Base-by-base conservation (phyloP, 2,888 invertebrate species). In the Tenthredo mesomela region DNA sequence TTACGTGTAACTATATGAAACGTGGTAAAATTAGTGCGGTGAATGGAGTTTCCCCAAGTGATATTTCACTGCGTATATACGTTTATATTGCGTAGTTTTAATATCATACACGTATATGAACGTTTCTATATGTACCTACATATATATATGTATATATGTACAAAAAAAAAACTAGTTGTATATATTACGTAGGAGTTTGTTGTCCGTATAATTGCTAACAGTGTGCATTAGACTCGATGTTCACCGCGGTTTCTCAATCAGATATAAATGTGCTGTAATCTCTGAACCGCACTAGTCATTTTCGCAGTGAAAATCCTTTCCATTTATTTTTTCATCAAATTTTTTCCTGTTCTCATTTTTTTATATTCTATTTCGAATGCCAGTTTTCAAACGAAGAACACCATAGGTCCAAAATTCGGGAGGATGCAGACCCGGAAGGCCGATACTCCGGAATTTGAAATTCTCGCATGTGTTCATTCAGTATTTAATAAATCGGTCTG, bases 111-210 rank as follows among this genome's bases (percentile, higher is more conserved):
- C n/a, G n/a, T n/a, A 0, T 54, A 54, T 6, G 1, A 2, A 54
- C n/a, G 7, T n/a, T 7, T n/a, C 6, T 0, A 1, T 0, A 1
- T 18, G 18, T 5, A 25, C 9, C 4, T 33, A 29, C 2, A 29
- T 29, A 29, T 2, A 29, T 2, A 29, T 2, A 29, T 2, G 29
- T 29, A 21, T 15, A 65, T 25, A 29, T 15, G 29, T 15, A 15
- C 29, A 29, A 29, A 25, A 33, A 54, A 29, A 29, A 25, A 33
- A 54, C 67, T 67, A 33, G 33, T 29, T 18, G 12, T n/a, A 54
- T 12, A 18, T 77, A 54, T 77, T 77, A 77, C 77, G 54, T 77
- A 77, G 77, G 54, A 77, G 77, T 77, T 77, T 29, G 77, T 77
- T 43, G 43, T 73, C 43, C 73, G 33, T 6, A 67, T 25, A 67